Conservation (phyloP, 2,113 vertebrate genomes). For the Brienomyrus longianalis region DNA sequence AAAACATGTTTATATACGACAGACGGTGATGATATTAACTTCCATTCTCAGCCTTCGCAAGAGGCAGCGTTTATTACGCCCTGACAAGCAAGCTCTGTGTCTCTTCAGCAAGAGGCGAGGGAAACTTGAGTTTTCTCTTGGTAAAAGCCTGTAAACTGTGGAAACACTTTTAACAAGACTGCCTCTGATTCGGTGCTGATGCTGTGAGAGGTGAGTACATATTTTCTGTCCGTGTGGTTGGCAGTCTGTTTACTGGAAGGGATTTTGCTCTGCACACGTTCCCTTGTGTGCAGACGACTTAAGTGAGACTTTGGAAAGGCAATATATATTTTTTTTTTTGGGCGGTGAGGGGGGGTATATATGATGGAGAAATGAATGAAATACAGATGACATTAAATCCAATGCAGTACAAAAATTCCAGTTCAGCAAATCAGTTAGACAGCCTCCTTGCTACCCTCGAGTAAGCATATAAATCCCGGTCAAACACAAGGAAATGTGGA, state of each 20-base stretch:
- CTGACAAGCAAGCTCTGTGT: constrained; percentile 43
- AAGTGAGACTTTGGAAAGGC: constrained; percentile 35
- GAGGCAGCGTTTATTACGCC: constrained; percentile 38
- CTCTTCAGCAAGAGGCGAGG: constrained; percentile 42
- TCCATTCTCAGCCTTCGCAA: constrained; percentile 34
- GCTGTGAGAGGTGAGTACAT: constrained; percentile 46
- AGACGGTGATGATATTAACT: constrained; percentile 26
- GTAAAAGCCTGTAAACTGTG: constrained; percentile 47
- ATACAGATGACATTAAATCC: not conserved
- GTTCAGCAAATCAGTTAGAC: not conserved
- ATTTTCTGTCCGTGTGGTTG: constrained; percentile 65
- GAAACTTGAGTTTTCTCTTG: constrained; percentile 34
- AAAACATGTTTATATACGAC: not conserved
- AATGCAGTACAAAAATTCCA: not conserved
- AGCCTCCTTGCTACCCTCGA: not conserved
- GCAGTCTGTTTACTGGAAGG: constrained; percentile 64
- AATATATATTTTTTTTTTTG: not conserved
- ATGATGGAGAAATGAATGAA: not conserved
- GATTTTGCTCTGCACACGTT: constrained; percentile 55
- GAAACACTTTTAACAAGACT: constrained; percentile 63
- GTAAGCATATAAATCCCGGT: not conserved
- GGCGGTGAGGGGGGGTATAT: constrained; percentile 29
- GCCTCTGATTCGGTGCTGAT: constrained; percentile 49
- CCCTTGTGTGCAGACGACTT: constrained; percentile 51
- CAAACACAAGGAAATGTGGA: not conserved